These are phyloP conservation scores for Atrina japonica DNA, from an alignment of 2,888 invertebrate species.

Conservation along the genomic window DNA sequence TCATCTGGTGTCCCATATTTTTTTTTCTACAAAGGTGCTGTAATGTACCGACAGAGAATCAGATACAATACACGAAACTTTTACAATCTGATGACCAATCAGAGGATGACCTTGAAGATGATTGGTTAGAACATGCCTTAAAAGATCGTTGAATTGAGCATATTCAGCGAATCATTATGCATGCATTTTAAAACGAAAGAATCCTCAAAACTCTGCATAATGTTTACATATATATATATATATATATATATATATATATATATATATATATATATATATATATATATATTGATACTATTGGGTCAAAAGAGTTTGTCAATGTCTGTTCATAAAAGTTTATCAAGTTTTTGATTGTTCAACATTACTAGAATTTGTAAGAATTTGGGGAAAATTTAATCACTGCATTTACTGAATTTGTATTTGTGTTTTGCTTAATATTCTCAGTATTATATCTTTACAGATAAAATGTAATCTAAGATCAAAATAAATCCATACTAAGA, in stretches of 20 bases:
- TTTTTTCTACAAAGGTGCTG: constrained; percentile 65
- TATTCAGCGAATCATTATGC: no score
- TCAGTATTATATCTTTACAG: not conserved
- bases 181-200: no score
- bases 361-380: no score
- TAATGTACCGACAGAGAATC: constrained; percentile 60
- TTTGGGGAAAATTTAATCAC: no score
- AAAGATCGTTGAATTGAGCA: constrained; percentile 62
- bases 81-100: constrained; percentile 67
- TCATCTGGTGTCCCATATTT: constrained; percentile 68
- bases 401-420: no score
- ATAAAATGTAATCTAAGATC: not conserved
- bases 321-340: no score
- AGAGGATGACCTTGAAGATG: constrained; percentile 66
- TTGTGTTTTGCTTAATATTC: not conserved
- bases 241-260: not conserved
- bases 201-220: no score
- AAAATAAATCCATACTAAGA: no score
- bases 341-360: no score
- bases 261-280: not conserved
- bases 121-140: constrained; percentile 76
- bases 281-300: not conserved
- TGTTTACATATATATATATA: not conserved
- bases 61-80: constrained; percentile 69
- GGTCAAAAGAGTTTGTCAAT: not conserved